A percentile compares a stretch with the other conserved stretches of the same genome.
Conservation (phyloP, 2,797 vertebrate genomes). For the Kryptopterus vitreolus region DNA sequence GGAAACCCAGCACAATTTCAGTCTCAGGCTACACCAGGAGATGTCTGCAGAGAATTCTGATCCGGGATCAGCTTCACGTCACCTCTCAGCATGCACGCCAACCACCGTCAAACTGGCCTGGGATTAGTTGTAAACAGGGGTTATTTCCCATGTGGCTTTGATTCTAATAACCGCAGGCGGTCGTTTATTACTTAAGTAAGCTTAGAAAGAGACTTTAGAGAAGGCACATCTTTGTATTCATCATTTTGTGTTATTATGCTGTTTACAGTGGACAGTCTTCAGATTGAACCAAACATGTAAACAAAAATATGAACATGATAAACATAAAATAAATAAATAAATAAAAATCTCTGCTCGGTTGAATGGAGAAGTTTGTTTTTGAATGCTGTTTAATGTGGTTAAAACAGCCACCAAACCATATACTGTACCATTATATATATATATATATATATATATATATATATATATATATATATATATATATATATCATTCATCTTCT, state of each 20-base stretch:
- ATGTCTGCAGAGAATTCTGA: constrained; percentile 30
- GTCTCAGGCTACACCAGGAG: constrained; percentile 19
- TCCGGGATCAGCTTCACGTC: constrained; percentile 1
- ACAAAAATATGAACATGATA: too few relatives aligned
- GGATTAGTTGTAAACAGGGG: constrained; percentile 4
- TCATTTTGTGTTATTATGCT: not conserved
- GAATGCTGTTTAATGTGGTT: not conserved
- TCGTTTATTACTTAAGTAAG: constrained; percentile 3
- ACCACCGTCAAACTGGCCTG: not conserved
- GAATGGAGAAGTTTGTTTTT: not conserved
- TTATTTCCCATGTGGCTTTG: constrained; percentile 23
- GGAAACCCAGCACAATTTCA: constrained; percentile 30
- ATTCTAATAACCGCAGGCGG: constrained; percentile 23
- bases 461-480: too few relatives aligned
- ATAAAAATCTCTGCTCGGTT: not conserved
- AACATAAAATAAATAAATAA: too few relatives aligned
- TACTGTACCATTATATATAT: too few relatives aligned
- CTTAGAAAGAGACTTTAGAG: not conserved
- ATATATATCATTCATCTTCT: too few relatives aligned
- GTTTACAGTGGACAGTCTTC: not conserved
- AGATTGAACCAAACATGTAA: too few relatives aligned
- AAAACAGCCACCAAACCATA: not conserved
- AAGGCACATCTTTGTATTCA: not conserved
- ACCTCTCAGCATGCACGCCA: not conserved
- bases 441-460: too few relatives aligned